Evolutionary conservation across 2,797 vertebrate species (phyloP), one percentile per base, ranked within the genome.

Genomic region (Labeo calbasu): DNA sequence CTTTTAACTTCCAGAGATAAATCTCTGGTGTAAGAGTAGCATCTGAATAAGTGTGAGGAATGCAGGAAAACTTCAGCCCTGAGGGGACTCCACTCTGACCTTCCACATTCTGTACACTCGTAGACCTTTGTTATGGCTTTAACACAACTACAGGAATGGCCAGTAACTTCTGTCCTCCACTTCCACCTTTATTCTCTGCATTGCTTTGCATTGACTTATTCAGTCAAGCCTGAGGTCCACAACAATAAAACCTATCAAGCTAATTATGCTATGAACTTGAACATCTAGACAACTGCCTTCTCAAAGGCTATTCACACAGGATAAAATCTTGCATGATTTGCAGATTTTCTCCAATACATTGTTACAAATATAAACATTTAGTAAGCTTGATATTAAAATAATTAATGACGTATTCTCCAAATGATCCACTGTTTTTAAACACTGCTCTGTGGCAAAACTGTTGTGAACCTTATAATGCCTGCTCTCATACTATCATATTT

Each of bases 111-210:
- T 81, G 76, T 88, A 59, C 86, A 72, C 79, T 82, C 6, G 8
- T 21, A 83, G 32, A 61, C 48, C 23, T 79, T 75, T 86, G 51
- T 81, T 85, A 86, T 88, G 88, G 84, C 81, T 87, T 88, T 88
- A 84, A 40, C 81, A 79, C 70, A 79, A 63, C 51, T 59, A 19
- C 5, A 23, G 36, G 43, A 77, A 36, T 10, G 13, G 53, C 32
- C 73, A 57, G 32, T 15, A 15, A n/a, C 28, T 53, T 23, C 57
- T 13, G 57, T 23, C 57, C 4, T 59, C 10, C 57, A 23, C n/a
- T 63, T 43, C 40, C 40, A 43, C 40, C 40, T 43, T 43, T 43
- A 5, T 63, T 63, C 25, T 28, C 25, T 63, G 25, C 13, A 63
- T 15, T 28, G 25, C 25, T 8, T 63, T 63, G 25, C 15, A 63